These are phyloP conservation scores for Drosophila truncata DNA, from an alignment of 1,140 invertebrate genomes.

Conservation along the genomic window DNA sequence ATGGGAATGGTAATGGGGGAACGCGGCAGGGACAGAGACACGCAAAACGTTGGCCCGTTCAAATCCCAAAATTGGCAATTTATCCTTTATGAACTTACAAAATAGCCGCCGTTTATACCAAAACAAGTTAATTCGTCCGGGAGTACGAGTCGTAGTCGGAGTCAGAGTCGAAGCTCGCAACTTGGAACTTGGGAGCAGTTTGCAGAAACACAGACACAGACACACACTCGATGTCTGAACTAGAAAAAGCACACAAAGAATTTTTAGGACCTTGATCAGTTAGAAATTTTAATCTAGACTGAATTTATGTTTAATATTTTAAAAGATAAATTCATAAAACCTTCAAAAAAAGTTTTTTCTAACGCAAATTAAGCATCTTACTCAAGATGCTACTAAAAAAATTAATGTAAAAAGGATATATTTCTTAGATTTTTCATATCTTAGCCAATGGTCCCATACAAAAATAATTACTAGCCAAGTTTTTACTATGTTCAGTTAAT, in stretches of 20 bases:
- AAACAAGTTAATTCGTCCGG: slow-evolving; percentile 84
- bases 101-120: slow-evolving; percentile 85
- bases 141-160: slow-evolving; percentile 56
- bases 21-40: slow-evolving; percentile 57
- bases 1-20: slow-evolving; percentile 14
- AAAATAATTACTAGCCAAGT: too few relatives aligned
- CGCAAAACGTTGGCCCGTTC: slow-evolving; percentile 80
- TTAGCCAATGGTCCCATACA: too few relatives aligned
- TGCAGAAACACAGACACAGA: slow-evolving; percentile 36
- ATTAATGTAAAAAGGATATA: background rate
- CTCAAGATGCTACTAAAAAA: background rate
- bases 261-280: background rate
- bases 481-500: too few relatives aligned
- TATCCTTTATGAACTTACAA: slow-evolving; percentile 85
- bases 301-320: background rate
- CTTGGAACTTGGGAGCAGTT: slow-evolving; percentile 33
- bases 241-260: slow-evolving; percentile 3
- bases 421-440: too few relatives aligned
- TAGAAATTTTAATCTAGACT: background rate
- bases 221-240: slow-evolving; percentile 17
- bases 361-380: too few relatives aligned
- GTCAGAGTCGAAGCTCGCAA: slow-evolving; percentile 41
- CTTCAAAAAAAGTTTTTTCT: background rate
- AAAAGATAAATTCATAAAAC: background rate
- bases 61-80: slow-evolving; percentile 85